These are phyloP conservation scores for Helicolenus hilgendorfi DNA, from an alignment of 2,797 vertebrate genomes.

Conservation along the genomic window DNA sequence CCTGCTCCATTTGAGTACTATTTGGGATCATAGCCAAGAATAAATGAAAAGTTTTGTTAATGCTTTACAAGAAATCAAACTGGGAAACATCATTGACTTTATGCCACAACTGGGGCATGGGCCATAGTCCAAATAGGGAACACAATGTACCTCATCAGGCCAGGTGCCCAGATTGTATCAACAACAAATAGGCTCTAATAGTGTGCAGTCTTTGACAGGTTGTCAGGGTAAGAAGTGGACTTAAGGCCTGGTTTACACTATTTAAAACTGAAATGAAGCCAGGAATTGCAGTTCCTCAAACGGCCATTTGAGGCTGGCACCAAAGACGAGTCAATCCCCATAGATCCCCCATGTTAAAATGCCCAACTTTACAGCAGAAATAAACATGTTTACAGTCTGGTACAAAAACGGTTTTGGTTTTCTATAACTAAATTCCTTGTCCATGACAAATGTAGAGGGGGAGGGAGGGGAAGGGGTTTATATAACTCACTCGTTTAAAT, in stretches of 20 bases:
- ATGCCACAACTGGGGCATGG: neutral
- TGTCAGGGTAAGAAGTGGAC: neutral
- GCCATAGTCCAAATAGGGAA: slow-evolving; percentile 25
- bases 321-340: too few relatives aligned
- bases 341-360: neutral
- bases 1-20: neutral
- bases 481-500: neutral
- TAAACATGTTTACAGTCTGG: neutral
- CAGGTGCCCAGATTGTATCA: slow-evolving; percentile 23
- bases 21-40: neutral
- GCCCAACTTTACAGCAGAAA: neutral
- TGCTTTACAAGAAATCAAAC: neutral
- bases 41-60: neutral
- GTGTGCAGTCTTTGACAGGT: neutral
- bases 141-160: slow-evolving; percentile 7
- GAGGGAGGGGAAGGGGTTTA: fast-evolving
- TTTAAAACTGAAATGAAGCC: neutral
- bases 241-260: neutral
- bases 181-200: neutral
- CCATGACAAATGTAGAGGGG: too few relatives aligned
- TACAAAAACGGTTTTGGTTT: too few relatives aligned
- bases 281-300: neutral
- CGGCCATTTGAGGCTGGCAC: neutral
- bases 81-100: slow-evolving; percentile 16
- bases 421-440: too few relatives aligned